Percentiles rank a stretch among this genome's conserved stretches.
Conservation (phyloP, 2,888 invertebrate genomes). For the Acanthosoma haemorrhoidale region DNA sequence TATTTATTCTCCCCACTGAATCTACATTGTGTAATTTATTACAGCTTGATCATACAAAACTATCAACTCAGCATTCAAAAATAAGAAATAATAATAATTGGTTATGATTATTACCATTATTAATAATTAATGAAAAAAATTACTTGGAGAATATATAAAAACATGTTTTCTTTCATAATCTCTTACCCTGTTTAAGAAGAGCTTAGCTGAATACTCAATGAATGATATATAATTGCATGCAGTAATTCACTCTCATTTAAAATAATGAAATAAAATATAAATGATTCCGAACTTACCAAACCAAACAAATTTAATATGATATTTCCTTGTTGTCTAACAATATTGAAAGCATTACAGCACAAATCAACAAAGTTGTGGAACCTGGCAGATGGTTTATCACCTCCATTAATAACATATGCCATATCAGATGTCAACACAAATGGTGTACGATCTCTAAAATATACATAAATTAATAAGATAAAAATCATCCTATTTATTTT, state of each 20-base stretch:
- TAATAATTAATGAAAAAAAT: no score
- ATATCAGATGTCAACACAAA: slow-evolving; percentile 98
- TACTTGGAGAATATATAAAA: no score
- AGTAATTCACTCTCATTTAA: slow-evolving; percentile 23
- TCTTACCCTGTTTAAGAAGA: no score
- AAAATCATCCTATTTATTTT: neutral
- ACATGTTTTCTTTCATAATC: no score
- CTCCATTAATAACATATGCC: slow-evolving; percentile 99
- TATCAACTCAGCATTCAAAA: no score
- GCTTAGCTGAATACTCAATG: neutral
- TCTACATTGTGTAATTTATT: no score
- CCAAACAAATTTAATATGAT: slow-evolving; percentile 85
- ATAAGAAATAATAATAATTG: no score
- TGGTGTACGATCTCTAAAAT: slow-evolving; percentile 84
- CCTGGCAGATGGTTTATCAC: slow-evolving; percentile 83
- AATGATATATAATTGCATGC: slow-evolving; percentile 3
- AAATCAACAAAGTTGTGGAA: slow-evolving; percentile 98
- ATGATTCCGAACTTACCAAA: slow-evolving; percentile 57
- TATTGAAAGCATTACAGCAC: slow-evolving; percentile 95
- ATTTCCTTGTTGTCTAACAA: slow-evolving; percentile 85
- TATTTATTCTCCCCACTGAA: no score
- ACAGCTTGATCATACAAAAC: no score
- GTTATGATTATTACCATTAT: no score
- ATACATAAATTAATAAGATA: slow-evolving; percentile 17
- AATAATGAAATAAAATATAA: neutral